phyloP scores from a whole-genome alignment of 2,888 invertebrate species.

The Drosophila sordidapex region DNA sequence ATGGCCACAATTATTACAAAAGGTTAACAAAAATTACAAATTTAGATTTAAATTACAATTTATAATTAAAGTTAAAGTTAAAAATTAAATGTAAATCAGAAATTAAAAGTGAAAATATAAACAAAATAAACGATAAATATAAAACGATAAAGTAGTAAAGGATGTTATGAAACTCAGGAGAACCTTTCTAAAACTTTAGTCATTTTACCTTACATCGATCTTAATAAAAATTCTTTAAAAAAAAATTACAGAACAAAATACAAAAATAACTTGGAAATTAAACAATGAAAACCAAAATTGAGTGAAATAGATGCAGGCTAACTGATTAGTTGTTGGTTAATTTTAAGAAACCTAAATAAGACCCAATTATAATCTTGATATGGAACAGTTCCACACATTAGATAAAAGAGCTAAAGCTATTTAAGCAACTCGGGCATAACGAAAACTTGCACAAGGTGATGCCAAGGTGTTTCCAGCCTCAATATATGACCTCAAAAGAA shows the following conservation, averaged over 20 bases:
- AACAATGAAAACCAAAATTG: background rate
- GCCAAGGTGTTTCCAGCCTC: constrained; percentile 4
- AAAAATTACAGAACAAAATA: background rate
- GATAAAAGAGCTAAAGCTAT: background rate
- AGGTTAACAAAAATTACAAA: background rate
- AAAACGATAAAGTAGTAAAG: background rate
- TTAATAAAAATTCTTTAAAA: too few relatives aligned
- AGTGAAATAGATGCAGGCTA: background rate
- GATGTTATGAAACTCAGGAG: background rate
- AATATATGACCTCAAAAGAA: constrained; percentile 34
- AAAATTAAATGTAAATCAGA: background rate
- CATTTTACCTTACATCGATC: too few relatives aligned
- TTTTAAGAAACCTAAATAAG: background rate
- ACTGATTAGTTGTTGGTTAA: background rate
- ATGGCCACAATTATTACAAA: background rate
- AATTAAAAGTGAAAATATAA: background rate
- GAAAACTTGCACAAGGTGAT: constrained; percentile 27
- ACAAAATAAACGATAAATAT: too few relatives aligned
- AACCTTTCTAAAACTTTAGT: background rate
- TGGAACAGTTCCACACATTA: background rate
- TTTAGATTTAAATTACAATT: background rate
- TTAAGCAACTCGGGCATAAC: constrained; percentile 6
- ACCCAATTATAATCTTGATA: background rate
- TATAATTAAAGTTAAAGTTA: background rate
- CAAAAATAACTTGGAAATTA: background rate